Evolutionary conservation across 2,888 invertebrate species (phyloP).

Genomic region (Pherbina coryleti): DNA sequence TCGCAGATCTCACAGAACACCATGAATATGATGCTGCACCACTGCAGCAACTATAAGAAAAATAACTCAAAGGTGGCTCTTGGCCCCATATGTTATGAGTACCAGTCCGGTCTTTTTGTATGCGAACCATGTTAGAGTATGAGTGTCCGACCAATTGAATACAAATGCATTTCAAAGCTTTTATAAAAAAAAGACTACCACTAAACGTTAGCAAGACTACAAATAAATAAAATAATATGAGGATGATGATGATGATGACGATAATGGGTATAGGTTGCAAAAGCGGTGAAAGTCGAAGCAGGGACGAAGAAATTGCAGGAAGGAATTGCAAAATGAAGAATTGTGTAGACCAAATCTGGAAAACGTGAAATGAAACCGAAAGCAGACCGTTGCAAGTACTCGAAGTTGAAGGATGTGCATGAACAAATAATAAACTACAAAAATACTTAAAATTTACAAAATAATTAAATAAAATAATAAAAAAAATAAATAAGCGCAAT

Average conservation of each 20-base stretch:
- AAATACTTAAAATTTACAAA: background rate
- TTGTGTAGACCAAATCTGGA: background rate
- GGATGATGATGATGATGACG: background rate
- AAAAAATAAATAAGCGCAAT: background rate
- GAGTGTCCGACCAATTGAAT: no score
- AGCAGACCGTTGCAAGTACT: slow-evolving; percentile 1
- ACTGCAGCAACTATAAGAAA: no score
- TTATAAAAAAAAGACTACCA: no score
- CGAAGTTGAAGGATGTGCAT: slow-evolving; percentile 6
- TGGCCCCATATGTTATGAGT: no score
- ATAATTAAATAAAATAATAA: background rate
- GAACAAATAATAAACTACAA: background rate
- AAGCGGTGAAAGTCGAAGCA: background rate
- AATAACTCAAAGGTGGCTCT: no score
- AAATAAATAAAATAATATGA: background rate
- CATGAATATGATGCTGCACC: no score
- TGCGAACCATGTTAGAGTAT: no score
- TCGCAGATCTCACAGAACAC: no score
- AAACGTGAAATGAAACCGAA: background rate
- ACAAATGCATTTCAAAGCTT: background rate
- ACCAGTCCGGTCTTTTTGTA: no score
- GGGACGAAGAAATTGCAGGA: background rate
- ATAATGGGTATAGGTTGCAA: background rate
- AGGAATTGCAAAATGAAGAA: background rate
- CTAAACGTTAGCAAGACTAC: no score